Evolutionary conservation across 2,888 invertebrate genomes (phyloP).

Genomic region (Onchidella celtica): DNA sequence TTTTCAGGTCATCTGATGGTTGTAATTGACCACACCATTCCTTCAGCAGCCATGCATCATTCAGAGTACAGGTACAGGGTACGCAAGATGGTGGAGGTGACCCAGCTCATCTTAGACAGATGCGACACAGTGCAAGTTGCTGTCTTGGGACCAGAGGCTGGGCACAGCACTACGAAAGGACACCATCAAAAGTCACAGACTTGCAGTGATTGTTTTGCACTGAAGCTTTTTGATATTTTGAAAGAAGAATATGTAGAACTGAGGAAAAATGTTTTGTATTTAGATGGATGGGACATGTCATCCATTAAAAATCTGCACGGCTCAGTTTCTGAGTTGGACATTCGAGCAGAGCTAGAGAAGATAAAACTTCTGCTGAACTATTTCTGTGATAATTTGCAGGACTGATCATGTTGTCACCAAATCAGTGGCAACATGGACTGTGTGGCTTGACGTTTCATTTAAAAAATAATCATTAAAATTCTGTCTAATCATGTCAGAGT

Average conservation of each 20-base stretch:
- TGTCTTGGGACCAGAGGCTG: neutral
- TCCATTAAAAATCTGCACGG: neutral
- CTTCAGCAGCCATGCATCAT: neutral
- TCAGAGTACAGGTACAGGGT: neutral
- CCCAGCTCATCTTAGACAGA: neutral
- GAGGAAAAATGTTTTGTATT: neutral
- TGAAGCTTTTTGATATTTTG: neutral
- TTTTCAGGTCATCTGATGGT: no score
- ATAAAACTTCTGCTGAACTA: neutral
- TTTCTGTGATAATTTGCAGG: neutral
- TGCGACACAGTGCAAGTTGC: neutral
- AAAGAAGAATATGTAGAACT: neutral
- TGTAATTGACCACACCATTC: neutral
- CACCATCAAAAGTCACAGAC: neutral
- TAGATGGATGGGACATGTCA: neutral
- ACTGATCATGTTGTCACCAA: no score
- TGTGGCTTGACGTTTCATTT: no score
- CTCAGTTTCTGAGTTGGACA: neutral
- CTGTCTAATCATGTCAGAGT: no score
- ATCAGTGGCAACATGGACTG: no score
- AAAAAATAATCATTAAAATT: no score
- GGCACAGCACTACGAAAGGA: no score
- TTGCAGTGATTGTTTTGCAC: neutral
- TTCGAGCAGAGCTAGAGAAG: neutral
- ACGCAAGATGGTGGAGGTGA: neutral